phyloP scores from a whole-genome alignment of 2,113 vertebrate species.

The Sinocyclocheilus grahami region DNA sequence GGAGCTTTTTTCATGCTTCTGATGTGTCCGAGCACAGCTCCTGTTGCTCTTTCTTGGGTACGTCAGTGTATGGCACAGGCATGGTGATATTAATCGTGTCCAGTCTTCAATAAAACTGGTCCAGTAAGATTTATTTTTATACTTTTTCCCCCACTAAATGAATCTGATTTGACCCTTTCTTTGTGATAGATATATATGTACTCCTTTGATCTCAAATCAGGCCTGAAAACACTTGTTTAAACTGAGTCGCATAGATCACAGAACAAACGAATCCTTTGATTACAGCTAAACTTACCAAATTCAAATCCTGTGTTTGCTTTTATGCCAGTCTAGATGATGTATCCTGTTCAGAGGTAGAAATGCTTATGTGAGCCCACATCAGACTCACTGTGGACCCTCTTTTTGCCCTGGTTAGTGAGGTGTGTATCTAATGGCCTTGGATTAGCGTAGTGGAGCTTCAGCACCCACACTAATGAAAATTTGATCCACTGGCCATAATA shows the following conservation, averaged over 20 bases:
- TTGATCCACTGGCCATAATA: constrained; percentile 46
- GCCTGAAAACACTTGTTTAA: constrained; percentile 10
- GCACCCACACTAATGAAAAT: constrained; percentile 53
- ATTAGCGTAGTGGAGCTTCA: constrained; percentile 36
- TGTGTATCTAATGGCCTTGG: constrained; percentile 25
- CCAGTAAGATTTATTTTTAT: constrained; percentile 4
- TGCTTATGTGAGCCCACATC: constrained; percentile 23
- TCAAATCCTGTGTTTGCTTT: neutral
- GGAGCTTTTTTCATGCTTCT: neutral
- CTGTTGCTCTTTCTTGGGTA: constrained; percentile 35
- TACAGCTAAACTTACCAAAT: constrained; percentile 44
- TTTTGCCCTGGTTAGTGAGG: constrained; percentile 32
- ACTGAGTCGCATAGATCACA: neutral
- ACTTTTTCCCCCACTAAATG: neutral
- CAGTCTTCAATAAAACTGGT: neutral
- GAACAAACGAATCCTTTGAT: neutral
- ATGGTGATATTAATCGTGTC: constrained; percentile 32
- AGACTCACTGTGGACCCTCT: constrained; percentile 5
- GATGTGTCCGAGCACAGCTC: constrained; percentile 31
- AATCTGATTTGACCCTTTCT: neutral
- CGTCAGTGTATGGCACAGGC: constrained; percentile 34
- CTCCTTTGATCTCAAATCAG: neutral
- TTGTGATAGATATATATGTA: neutral
- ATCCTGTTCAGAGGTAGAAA: neutral
- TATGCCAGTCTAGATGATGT: constrained; percentile 1